A percentile compares a stretch with the other conserved stretches of the same genome.
phyloP scores from a whole-genome alignment of 2,797 vertebrate genomes.

The Amphiprion clarkii region DNA sequence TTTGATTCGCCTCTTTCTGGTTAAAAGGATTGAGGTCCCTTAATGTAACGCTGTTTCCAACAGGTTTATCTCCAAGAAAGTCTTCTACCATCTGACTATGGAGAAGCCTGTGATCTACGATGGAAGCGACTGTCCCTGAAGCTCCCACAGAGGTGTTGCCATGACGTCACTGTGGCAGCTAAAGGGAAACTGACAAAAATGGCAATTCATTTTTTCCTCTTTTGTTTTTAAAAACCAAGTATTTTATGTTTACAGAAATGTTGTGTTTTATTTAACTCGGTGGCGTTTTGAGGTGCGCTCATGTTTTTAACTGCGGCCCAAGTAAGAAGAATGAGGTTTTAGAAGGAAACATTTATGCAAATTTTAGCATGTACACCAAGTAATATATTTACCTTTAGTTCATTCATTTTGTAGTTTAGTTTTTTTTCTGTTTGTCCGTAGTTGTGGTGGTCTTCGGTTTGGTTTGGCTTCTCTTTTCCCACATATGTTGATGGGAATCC shows the following conservation, averaged over 20 bases:
- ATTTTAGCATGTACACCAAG: slow-evolving; percentile 43
- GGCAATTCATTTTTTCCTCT: neutral
- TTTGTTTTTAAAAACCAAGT: neutral
- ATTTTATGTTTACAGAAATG: neutral
- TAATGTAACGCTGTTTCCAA: slow-evolving; percentile 44
- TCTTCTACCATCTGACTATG: slow-evolving; percentile 93
- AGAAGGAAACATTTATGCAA: slow-evolving; percentile 24
- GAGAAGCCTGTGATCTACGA: slow-evolving; percentile 95
- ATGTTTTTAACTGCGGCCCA: slow-evolving; percentile 27
- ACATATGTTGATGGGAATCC: slow-evolving; percentile 19
- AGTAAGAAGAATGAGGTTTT: slow-evolving; percentile 17
- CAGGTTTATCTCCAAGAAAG: slow-evolving; percentile 97
- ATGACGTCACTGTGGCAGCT: slow-evolving; percentile 17
- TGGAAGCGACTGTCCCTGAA: slow-evolving; percentile 92
- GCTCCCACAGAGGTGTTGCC: slow-evolving; percentile 5
- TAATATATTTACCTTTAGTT: slow-evolving; percentile 25
- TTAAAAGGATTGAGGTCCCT: slow-evolving; percentile 18
- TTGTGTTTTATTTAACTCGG: slow-evolving; percentile 35
- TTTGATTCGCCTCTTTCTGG: neutral
- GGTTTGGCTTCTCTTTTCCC: slow-evolving; percentile 12
- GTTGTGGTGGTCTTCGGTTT: slow-evolving; percentile 21
- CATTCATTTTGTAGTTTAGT: slow-evolving; percentile 6
- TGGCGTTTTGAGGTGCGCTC: slow-evolving; percentile 28
- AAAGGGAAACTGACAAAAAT: slow-evolving; percentile 21
- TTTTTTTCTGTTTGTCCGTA: slow-evolving; percentile 6